Evolutionary conservation across 2,113 vertebrate species (phyloP).

Genomic region (Talpa occidentalis): DNA sequence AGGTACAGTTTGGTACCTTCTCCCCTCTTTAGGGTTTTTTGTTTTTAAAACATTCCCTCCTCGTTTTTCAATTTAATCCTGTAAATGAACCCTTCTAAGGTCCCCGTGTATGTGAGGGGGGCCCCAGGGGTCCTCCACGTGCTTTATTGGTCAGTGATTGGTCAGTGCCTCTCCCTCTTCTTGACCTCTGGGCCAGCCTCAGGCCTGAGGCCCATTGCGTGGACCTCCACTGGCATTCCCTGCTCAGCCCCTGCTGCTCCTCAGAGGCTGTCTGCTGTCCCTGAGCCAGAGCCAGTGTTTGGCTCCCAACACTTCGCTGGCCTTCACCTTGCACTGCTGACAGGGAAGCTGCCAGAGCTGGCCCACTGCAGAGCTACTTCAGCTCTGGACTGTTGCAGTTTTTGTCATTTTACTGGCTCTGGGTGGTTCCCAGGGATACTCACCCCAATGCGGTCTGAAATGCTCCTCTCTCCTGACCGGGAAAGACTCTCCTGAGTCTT

Average conservation of each 20-base stretch:
- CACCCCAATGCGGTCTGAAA: not conserved
- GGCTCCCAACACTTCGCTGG: too few relatives aligned
- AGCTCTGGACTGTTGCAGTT: not conserved
- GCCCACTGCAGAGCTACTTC: not conserved
- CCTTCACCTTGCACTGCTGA: not conserved
- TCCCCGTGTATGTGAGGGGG: not conserved
- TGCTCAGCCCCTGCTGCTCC: not conserved
- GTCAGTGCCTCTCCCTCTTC: not conserved
- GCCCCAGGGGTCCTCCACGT: not conserved
- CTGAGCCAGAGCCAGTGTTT: not conserved
- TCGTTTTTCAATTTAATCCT: constrained; percentile 3
- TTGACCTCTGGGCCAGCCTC: not conserved
- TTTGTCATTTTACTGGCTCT: not conserved
- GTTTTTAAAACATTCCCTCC: not conserved
- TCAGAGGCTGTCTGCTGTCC: not conserved
- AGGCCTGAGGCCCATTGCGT: not conserved
- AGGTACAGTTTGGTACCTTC: not conserved
- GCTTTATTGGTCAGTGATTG: too few relatives aligned
- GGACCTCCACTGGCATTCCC: not conserved
- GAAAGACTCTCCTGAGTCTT: not conserved
- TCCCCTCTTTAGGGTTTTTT: not conserved
- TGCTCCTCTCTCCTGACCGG: not conserved
- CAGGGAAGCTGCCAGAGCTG: not conserved
- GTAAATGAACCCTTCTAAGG: not conserved
- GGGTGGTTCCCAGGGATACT: not conserved